These are phyloP conservation scores for Apis florea DNA, from an alignment of 1,140 invertebrate genomes.

Conservation along the genomic window DNA sequence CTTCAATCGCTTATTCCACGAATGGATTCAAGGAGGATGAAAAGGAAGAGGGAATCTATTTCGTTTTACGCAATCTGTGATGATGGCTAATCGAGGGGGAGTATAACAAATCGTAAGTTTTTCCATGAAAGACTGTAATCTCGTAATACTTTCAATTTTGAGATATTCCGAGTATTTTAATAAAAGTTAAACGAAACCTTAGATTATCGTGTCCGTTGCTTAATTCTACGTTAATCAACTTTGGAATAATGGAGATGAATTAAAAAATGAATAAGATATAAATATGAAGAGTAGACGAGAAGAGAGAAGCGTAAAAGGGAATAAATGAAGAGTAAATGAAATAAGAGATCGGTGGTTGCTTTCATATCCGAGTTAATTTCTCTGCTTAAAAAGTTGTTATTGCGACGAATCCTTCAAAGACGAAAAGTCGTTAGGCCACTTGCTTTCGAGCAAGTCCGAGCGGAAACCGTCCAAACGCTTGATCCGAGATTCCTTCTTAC, in stretches of 20 bases:
- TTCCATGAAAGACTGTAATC: too few relatives aligned
- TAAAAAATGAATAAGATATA: background rate
- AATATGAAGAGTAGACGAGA: background rate
- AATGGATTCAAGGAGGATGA: background rate
- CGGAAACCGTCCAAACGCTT: background rate
- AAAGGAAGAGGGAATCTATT: background rate
- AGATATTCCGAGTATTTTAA: constrained; percentile 12
- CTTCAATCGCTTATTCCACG: background rate
- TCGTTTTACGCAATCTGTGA: background rate
- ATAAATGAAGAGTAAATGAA: background rate
- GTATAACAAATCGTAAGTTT: constrained; percentile 10
- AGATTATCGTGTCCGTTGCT: background rate
- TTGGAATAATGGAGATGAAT: background rate
- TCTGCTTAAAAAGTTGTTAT: constrained; percentile 64
- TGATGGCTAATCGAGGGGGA: background rate
- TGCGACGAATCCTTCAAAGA: background rate
- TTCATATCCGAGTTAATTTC: constrained; percentile 37
- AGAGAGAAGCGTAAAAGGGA: background rate
- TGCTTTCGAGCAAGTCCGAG: background rate
- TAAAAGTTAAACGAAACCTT: background rate
- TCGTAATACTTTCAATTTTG: background rate
- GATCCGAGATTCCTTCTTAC: background rate
- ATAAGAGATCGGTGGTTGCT: constrained; percentile 14
- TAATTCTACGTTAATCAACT: background rate
- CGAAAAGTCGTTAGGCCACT: background rate